Evolutionary conservation across 2,797 vertebrate species (phyloP).

Genomic region (Notamacropus eugenii): DNA sequence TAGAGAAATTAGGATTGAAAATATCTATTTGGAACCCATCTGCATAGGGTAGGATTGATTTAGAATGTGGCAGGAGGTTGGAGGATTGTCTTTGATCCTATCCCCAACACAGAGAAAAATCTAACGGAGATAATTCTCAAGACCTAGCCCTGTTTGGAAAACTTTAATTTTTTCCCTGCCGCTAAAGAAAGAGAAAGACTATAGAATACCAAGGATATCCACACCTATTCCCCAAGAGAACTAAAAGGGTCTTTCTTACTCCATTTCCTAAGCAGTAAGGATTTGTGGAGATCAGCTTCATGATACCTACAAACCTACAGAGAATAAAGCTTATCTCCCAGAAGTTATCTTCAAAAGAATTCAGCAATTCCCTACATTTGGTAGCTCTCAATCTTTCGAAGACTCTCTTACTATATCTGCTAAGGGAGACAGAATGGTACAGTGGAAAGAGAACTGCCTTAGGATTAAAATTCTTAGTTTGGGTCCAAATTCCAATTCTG

Average conservation of each 20-base stretch:
- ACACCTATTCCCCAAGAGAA: too few relatives aligned
- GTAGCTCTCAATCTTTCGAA: not conserved
- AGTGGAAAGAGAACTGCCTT: not conserved
- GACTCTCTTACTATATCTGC: not conserved
- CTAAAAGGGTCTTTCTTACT: too few relatives aligned
- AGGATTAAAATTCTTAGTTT: not conserved
- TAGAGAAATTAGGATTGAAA: not conserved
- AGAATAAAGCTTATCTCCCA: not conserved
- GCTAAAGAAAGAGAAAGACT: not conserved
- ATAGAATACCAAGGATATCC: not conserved
- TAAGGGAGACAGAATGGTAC: not conserved
- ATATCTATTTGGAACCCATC: not conserved
- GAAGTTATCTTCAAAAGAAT: not conserved
- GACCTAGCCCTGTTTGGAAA: not conserved
- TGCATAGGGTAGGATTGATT: not conserved
- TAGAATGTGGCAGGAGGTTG: not conserved
- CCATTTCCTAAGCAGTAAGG: not conserved
- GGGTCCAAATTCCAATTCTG: not conserved
- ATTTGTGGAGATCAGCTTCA: not conserved
- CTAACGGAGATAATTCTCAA: not conserved
- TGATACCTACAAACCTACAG: not conserved
- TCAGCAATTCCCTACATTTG: not conserved
- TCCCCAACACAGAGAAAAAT: not conserved
- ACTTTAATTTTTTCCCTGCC: not conserved
- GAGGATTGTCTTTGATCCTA: not conserved